These are phyloP conservation scores for Torymus tubicola DNA, from an alignment of 2,888 invertebrate species.

Conservation along the genomic window DNA sequence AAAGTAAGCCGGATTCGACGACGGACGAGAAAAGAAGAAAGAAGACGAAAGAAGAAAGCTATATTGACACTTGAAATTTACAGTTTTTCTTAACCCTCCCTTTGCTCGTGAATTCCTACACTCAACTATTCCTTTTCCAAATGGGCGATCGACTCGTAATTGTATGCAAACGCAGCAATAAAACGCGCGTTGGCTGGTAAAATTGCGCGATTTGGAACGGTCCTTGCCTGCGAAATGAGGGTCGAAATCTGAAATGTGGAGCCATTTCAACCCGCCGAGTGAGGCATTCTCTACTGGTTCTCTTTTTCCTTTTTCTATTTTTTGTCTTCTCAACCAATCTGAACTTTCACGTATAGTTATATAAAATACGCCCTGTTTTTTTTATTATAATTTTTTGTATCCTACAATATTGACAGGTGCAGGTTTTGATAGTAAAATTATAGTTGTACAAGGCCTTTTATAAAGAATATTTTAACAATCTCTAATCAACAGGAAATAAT, in stretches of 20 bases:
- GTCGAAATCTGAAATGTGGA: slow-evolving; percentile 59
- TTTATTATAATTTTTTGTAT: no score
- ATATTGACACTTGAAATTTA: slow-evolving; percentile 40
- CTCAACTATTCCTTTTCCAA: slow-evolving; percentile 50
- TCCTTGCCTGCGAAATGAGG: slow-evolving; percentile 53
- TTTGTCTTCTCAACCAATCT: background rate
- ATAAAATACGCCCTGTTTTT: no score
- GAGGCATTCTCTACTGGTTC: slow-evolving; percentile 1
- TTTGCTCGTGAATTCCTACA: background rate
- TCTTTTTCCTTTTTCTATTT: background rate
- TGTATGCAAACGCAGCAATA: slow-evolving; percentile 62
- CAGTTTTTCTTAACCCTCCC: slow-evolving; percentile 41
- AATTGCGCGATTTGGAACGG: slow-evolving; percentile 16
- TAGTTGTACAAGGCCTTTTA: no score
- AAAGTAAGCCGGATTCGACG: slow-evolving; percentile 17
- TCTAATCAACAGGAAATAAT: no score
- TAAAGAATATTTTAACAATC: no score
- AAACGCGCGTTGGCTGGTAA: slow-evolving; percentile 48
- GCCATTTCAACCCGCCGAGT: slow-evolving; percentile 45
- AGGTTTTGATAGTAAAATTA: no score
- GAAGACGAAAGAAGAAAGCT: no score
- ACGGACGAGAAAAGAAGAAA: background rate
- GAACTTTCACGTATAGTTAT: no score
- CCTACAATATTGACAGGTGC: no score
- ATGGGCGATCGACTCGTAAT: slow-evolving; percentile 60